Conservation (phyloP, 2,888 invertebrate species). For the Epicampocera succincta region DNA sequence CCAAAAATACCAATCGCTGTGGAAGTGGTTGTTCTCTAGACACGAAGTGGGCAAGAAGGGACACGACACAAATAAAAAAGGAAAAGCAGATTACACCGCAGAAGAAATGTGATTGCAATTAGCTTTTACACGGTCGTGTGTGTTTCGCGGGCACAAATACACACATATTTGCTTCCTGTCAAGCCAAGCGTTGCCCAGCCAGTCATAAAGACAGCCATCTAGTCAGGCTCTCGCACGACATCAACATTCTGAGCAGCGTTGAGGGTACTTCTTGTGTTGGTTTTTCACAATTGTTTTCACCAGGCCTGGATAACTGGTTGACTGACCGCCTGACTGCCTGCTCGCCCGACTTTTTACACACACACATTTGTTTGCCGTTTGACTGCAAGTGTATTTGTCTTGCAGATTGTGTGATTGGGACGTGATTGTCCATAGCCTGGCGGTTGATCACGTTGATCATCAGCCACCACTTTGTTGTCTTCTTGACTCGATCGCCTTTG, state of each 20-base stretch:
- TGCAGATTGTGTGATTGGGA: slow-evolving; percentile 54
- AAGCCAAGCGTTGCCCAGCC: slow-evolving; percentile 36
- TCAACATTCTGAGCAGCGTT: slow-evolving; percentile 24
- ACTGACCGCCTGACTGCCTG: slow-evolving; percentile 37
- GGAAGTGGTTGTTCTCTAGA: slow-evolving; percentile 23
- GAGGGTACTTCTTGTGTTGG: slow-evolving; percentile 30
- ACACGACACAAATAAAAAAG: neutral
- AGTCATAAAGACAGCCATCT: slow-evolving; percentile 44
- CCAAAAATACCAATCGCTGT: neutral
- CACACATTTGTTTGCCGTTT: neutral
- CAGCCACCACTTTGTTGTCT: slow-evolving; percentile 64
- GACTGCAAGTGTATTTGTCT: slow-evolving; percentile 22
- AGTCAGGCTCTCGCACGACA: slow-evolving; percentile 28
- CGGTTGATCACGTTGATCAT: slow-evolving; percentile 63
- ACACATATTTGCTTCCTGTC: slow-evolving; percentile 55
- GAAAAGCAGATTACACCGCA: slow-evolving; percentile 7
- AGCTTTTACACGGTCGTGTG: slow-evolving; percentile 60
- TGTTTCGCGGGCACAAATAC: neutral
- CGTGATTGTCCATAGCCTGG: slow-evolving; percentile 67
- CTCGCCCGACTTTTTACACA: slow-evolving; percentile 16
- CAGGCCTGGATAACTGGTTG: slow-evolving; percentile 25
- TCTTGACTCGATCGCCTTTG: slow-evolving; percentile 67
- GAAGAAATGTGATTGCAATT: slow-evolving; percentile 61
- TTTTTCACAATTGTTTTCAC: slow-evolving; percentile 33
- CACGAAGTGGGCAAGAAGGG: slow-evolving; percentile 48